Base-by-base conservation (phyloP, 2,888 invertebrate genomes). In the Spicauda simplicius region DNA sequence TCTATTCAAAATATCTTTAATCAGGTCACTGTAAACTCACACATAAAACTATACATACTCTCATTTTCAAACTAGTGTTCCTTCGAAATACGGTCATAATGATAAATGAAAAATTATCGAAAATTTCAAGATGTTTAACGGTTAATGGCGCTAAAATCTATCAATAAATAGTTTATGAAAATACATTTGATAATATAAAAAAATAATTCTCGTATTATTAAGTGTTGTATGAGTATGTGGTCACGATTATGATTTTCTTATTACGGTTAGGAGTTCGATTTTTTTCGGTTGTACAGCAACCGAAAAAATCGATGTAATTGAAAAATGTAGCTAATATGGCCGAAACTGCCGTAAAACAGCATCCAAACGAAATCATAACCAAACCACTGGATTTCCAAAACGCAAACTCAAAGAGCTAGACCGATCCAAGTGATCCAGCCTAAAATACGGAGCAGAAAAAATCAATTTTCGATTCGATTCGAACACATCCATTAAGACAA, bases 381-480 rank as follows among this genome's bases (percentile, higher is more conserved):
- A 16, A 16, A 16, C 16, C 16, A 25, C n/a, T n/a, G 6, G 14
- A 33, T 14, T 48, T 16, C 41, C 12, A 25, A 25, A 30, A 57
- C 12, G 16, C n/a, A 8, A 57, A 20, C 70, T 72, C 73, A 80
- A 81, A 81, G 61, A 71, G 62, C 30, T 71, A 75, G 72, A 80
- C 81, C 74, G 77, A 73, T 73, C 74, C 74, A 57, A 80, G 80
- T 74, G 77, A 73, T 73, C 74, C 74, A 57, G 37, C 67, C 74
- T 72, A 80, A 80, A 81, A 76, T 74, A 74, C 75, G 77, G 72
- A 77, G 74, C 69, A 48, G 75, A 80, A 84, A 88, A 88, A 90
- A 87, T 88, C 87, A 89, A 88, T 90, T 81, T 79, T 73, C 78
- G 77, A 81, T 82, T 73, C 67, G 70, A 71, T 72, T 72, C 68